Percentiles rank a stretch among this genome's conserved stretches.
phyloP scores from a whole-genome alignment of 2,797 vertebrate genomes.

The Eutrigla gurnardus region DNA sequence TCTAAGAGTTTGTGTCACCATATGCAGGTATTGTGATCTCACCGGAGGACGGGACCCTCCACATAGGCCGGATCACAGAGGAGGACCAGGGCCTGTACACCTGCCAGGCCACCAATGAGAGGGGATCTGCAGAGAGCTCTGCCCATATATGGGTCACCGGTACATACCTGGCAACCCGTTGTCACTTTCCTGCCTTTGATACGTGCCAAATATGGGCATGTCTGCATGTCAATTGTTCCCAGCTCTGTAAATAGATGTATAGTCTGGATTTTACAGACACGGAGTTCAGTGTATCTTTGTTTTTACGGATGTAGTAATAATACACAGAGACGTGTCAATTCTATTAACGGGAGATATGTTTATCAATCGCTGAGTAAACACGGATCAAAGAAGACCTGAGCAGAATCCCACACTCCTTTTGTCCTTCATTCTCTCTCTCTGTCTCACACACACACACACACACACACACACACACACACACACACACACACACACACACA shows the following conservation, averaged over 20 bases:
- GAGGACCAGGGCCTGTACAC: conserved; percentile 94
- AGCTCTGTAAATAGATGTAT: conserved; percentile 49
- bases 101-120: conserved; percentile 91
- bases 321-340: conserved; percentile 34
- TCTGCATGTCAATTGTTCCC: conserved; percentile 60
- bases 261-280: conserved; percentile 35
- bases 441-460: conserved; percentile 29
- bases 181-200: conserved; percentile 17
- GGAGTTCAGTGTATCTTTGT: conserved; percentile 22
- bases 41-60: conserved; percentile 87
- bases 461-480: conserved; percentile 12
- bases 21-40: conserved; percentile 90
- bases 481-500: conserved; percentile 10
- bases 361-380: conserved; percentile 54
- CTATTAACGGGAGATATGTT: conserved; percentile 59
- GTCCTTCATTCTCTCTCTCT: conserved; percentile 33
- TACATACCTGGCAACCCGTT: conserved; percentile 69
- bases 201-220: conserved; percentile 55
- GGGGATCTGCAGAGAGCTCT: conserved; percentile 88
- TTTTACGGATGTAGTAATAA: conserved; percentile 39
- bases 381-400: conserved; percentile 51
- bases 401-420: conserved; percentile 54
- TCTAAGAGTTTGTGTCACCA: conserved; percentile 4
- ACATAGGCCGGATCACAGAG: conserved; percentile 91
- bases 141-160: conserved; percentile 92